phyloP scores from a whole-genome alignment of 1,140 invertebrate species.

The Colletes latitarsis region DNA sequence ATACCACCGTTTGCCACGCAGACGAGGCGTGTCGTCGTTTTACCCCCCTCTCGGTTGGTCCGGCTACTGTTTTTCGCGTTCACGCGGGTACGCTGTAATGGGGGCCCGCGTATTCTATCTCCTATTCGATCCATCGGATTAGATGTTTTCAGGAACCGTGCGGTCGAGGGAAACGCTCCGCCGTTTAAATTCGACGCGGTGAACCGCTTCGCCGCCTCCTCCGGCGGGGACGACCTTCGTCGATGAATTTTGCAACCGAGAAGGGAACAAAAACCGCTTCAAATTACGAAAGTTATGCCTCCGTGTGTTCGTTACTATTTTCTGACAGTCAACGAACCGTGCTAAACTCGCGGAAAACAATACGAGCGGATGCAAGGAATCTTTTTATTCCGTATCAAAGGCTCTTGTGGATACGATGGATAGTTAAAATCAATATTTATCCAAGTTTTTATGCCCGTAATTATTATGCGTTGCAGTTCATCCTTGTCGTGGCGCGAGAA shows the following conservation, averaged over 20 bases:
- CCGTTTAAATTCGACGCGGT: not conserved
- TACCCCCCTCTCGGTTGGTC: not conserved
- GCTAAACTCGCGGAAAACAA: no score
- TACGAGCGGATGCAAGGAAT: no score
- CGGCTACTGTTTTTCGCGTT: conserved; percentile 40
- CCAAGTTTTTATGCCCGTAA: no score
- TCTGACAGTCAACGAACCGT: no score
- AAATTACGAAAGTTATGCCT: no score
- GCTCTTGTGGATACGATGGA: no score
- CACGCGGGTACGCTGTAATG: not conserved
- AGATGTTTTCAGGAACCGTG: conserved; percentile 13
- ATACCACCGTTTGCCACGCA: not conserved
- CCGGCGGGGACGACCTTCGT: not conserved
- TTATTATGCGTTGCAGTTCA: no score
- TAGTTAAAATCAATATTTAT: no score
- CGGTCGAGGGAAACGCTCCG: not conserved
- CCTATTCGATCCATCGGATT: not conserved
- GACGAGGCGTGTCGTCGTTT: conserved; percentile 34
- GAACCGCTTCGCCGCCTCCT: not conserved
- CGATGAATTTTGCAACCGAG: not conserved
- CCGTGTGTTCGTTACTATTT: no score
- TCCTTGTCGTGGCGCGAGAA: no score
- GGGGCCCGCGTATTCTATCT: not conserved
- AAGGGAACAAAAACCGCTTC: no score
- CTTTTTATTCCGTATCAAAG: no score